These are phyloP conservation scores for Perizoma flavofasciatum DNA, from an alignment of 2,888 invertebrate genomes.

Conservation along the genomic window DNA sequence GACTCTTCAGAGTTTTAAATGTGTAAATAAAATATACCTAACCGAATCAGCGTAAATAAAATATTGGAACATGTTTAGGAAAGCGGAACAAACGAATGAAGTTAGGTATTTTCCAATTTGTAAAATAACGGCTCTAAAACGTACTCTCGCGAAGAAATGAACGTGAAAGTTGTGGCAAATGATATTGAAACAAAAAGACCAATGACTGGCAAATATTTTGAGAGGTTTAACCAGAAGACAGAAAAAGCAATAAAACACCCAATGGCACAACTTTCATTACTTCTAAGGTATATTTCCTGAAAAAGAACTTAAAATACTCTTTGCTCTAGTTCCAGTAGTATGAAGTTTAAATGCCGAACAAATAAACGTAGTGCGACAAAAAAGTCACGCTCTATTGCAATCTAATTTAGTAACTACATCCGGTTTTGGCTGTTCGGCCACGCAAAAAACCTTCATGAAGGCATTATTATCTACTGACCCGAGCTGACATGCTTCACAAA, in stretches of 20 bases:
- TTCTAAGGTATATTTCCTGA: not conserved
- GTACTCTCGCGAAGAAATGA: conserved; percentile 20
- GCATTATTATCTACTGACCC: conserved; percentile 47
- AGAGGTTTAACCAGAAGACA: not conserved
- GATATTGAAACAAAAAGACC: conserved; percentile 23
- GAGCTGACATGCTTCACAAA: conserved; percentile 32
- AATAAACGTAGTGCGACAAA: conserved; percentile 46
- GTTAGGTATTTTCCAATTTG: conserved; percentile 46
- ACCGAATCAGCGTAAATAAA: not conserved
- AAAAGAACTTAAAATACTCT: not conserved
- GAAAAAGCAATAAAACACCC: no score
- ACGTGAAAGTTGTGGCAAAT: conserved; percentile 27
- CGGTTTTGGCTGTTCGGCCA: conserved; percentile 54
- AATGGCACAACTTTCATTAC: no score
- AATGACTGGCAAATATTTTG: conserved; percentile 12
- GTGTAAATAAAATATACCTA: not conserved
- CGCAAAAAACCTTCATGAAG: conserved; percentile 48
- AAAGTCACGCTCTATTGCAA: conserved; percentile 63
- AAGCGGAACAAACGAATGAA: conserved; percentile 63
- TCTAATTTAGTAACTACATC: conserved; percentile 62
- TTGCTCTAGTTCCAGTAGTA: conserved; percentile 9
- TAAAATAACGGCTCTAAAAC: conserved; percentile 39
- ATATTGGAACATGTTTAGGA: conserved; percentile 55
- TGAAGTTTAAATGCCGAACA: conserved; percentile 28
- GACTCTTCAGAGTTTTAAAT: no score